phyloP scores from a whole-genome alignment of 2,113 vertebrate species.

The Tachuris rubrigastra region DNA sequence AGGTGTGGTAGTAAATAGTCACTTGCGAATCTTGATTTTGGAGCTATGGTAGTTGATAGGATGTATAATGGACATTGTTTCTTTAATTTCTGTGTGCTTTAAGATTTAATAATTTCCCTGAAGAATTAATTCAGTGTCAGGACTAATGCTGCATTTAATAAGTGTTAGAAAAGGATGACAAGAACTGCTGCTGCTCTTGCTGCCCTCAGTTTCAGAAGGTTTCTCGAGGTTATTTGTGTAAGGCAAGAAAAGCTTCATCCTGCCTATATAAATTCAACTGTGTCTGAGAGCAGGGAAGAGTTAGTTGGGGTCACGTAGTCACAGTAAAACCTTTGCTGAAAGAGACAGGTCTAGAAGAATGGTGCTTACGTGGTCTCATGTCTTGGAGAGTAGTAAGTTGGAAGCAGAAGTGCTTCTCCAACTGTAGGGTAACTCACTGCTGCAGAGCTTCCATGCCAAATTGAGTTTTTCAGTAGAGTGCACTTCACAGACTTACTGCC shows the following conservation, averaged over 20 bases:
- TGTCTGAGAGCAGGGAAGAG: neutral
- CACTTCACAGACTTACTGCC: neutral
- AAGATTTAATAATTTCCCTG: neutral
- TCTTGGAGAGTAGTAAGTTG: neutral
- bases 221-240: neutral
- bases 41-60: neutral
- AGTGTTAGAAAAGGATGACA: neutral
- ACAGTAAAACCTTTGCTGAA: neutral
- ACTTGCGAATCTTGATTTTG: neutral
- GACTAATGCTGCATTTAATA: neutral
- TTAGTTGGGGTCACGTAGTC: neutral
- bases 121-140: neutral
- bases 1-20: neutral
- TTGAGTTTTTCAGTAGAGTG: neutral
- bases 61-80: neutral
- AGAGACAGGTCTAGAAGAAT: neutral
- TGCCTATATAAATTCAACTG: neutral
- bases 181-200: neutral
- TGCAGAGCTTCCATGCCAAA: neutral
- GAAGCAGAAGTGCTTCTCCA: neutral
- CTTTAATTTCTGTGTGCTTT: neutral
- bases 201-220: neutral
- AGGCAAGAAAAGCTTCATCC: neutral
- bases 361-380: neutral
- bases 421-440: neutral